Conservation (phyloP, 2,113 vertebrate genomes). For the Semnopithecus entellus region DNA sequence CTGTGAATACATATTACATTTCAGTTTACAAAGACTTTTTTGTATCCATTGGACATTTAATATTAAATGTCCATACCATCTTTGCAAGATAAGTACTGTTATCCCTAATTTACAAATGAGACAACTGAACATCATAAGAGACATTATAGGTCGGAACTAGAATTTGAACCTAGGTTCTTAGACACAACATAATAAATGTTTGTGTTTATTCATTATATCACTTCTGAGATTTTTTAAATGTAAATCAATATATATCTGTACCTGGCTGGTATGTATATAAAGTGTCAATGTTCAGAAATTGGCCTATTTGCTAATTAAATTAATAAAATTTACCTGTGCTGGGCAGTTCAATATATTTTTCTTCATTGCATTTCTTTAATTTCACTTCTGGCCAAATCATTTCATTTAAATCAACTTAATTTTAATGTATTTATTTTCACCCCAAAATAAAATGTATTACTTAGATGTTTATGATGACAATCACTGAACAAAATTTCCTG, state of each 20-base stretch:
- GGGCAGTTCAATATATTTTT: neutral
- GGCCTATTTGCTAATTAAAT: neutral
- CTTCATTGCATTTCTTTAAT: neutral
- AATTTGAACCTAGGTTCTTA: neutral
- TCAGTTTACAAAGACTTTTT: neutral
- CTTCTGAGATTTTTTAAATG: neutral
- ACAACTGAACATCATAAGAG: neutral
- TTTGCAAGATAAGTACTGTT: neutral
- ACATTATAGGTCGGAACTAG: neutral
- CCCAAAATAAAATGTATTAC: neutral
- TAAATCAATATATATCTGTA: neutral
- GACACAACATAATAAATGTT: neutral
- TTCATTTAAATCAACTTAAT: conserved; percentile 17
- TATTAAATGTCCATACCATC: conserved; percentile 30
- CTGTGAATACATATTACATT: neutral
- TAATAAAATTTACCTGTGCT: neutral
- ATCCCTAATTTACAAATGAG: neutral
- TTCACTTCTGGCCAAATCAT: neutral
- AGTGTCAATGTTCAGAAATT: neutral
- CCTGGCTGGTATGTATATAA: neutral
- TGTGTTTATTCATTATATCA: neutral
- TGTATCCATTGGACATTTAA: neutral
- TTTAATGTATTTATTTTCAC: conserved; percentile 45
- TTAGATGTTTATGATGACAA: neutral
- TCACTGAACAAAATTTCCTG: neutral